Evolutionary conservation across 2,113 vertebrate species (phyloP).

Genomic region (Hippocampus guttulatus): DNA sequence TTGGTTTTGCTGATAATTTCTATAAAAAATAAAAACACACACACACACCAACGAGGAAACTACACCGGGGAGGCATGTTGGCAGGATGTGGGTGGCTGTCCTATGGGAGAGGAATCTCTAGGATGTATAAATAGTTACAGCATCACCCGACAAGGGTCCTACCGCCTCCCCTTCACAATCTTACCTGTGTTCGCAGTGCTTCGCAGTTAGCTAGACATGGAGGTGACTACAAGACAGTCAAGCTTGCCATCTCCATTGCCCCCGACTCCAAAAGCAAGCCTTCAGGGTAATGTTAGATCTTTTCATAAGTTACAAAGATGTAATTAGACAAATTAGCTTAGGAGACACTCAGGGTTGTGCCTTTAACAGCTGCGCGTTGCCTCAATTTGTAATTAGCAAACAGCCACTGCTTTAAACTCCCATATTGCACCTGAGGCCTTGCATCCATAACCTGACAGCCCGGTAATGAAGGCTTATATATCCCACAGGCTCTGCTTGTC

Average conservation of each 20-base stretch:
- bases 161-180: constrained; percentile 32
- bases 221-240: constrained; percentile 39
- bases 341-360: constrained; percentile 65
- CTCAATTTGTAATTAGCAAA: constrained; percentile 69
- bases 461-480: constrained; percentile 61
- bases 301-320: constrained; percentile 72
- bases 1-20: constrained; percentile 67
- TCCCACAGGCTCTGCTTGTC: constrained; percentile 61
- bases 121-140: constrained; percentile 57
- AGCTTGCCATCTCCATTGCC: constrained; percentile 48
- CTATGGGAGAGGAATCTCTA: constrained; percentile 48
- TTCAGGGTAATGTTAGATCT: constrained; percentile 64
- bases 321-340: constrained; percentile 74
- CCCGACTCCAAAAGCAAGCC: constrained; percentile 52
- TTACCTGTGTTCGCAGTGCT: constrained; percentile 24
- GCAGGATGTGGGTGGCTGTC: constrained; percentile 56
- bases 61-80: constrained; percentile 56
- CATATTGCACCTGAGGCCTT: constrained; percentile 59
- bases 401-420: constrained; percentile 63
- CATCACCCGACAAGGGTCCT: constrained; percentile 52
- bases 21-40: constrained; percentile 20
- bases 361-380: constrained; percentile 67
- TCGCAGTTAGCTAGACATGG: constrained; percentile 35
- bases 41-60: constrained; percentile 54
- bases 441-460: constrained; percentile 66